A percentile compares a stretch with the other conserved stretches of the same genome.
phyloP scores from a whole-genome alignment of 2,888 invertebrate genomes.

The Schrankia costaestrigalis region DNA sequence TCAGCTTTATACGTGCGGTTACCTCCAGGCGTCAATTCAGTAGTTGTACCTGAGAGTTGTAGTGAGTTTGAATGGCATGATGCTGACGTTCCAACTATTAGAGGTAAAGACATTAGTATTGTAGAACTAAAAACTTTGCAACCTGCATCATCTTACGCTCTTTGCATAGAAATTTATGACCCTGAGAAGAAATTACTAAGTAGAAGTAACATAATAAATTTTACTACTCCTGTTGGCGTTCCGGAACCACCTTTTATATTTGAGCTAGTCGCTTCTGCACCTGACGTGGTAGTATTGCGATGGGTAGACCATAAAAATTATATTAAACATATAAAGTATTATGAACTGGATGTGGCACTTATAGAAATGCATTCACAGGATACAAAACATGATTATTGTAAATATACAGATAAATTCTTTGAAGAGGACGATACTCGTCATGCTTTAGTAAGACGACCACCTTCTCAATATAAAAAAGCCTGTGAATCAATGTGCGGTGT shows the following conservation, averaged over 20 bases:
- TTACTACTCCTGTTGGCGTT: constrained; percentile 57
- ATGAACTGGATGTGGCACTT: constrained; percentile 59
- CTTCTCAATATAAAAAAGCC: constrained; percentile 51
- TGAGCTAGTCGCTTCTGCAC: constrained; percentile 54
- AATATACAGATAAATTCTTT: constrained; percentile 33
- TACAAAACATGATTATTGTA: constrained; percentile 53
- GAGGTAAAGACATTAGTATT: constrained; percentile 29
- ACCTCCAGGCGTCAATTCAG: constrained; percentile 38
- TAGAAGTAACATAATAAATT: constrained; percentile 56
- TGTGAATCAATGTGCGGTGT: constrained; percentile 66
- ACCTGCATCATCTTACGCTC: constrained; percentile 64
- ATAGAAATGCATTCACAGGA: constrained; percentile 49
- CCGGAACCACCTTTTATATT: constrained; percentile 67
- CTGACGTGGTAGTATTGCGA: constrained; percentile 46
- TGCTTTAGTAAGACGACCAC: constrained; percentile 59
- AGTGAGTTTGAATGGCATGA: constrained; percentile 65
- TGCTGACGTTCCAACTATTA: constrained; percentile 35
- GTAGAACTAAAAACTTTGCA: constrained; percentile 44
- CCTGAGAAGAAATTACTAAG: constrained; percentile 39
- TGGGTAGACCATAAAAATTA: constrained; percentile 70
- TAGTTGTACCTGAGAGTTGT: constrained; percentile 61
- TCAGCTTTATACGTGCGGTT: constrained; percentile 58
- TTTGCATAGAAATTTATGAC: constrained; percentile 64
- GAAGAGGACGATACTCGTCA: constrained; percentile 54
- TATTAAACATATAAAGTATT: constrained; percentile 47